Percentiles rank a stretch among this genome's conserved stretches.
Conservation (phyloP, 2,113 vertebrate genomes). For the Periophthalmus modestus region DNA sequence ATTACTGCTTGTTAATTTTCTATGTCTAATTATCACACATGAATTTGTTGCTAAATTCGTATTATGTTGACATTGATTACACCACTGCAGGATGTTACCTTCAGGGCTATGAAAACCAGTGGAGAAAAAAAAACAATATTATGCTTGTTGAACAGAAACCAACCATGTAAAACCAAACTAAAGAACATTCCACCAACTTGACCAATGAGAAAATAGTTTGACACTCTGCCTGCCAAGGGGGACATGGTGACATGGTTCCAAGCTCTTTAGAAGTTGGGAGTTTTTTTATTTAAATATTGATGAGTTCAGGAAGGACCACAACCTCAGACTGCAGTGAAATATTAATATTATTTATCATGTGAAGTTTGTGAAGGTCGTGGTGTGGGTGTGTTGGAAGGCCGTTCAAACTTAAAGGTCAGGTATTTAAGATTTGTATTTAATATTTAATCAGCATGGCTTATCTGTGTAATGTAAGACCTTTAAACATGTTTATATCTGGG, state of each 20-base stretch:
- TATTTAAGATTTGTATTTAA: no score
- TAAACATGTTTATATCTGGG: no score
- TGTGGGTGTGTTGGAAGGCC: no score
- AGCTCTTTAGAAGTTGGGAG: neutral
- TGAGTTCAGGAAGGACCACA: no score
- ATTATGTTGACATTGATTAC: neutral
- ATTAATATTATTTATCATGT: no score
- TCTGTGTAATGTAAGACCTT: no score
- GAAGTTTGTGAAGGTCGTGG: no score
- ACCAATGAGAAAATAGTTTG: neutral
- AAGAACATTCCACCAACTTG: neutral
- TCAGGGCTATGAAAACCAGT: neutral
- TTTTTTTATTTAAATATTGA: neutral
- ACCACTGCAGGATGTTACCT: neutral
- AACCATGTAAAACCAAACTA: neutral
- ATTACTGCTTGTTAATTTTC: neutral
- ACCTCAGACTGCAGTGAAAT: no score
- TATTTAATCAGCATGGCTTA: no score
- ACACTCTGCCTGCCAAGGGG: neutral
- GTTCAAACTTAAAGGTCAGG: no score
- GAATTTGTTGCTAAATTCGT: neutral
- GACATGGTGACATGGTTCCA: neutral
- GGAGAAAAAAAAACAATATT: neutral
- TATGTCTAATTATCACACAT: neutral
- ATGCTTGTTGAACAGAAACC: neutral